Percentiles rank a stretch among this genome's conserved stretches.
Conservation (phyloP, 1,140 invertebrate species). For the Tetraneura akinire region DNA sequence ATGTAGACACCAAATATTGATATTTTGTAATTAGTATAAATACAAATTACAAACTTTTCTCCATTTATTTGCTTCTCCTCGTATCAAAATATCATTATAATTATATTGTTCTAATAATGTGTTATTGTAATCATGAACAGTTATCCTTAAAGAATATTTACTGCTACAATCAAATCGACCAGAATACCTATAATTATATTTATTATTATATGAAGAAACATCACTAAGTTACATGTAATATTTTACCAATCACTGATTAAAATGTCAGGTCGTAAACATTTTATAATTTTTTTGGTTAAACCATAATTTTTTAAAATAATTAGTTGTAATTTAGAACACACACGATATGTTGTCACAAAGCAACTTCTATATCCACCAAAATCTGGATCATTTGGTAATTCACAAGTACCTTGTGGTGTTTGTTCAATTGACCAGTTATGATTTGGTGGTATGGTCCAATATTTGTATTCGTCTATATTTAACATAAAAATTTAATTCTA, state of each 20-base stretch:
- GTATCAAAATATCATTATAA: background rate
- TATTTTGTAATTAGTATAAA: background rate
- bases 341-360: constrained; percentile 51
- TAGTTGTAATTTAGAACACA: constrained; percentile 43
- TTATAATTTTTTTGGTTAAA: constrained; percentile 37
- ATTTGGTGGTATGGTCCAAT: background rate
- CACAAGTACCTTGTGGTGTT: constrained; percentile 27
- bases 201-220: constrained; percentile 12
- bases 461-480: background rate
- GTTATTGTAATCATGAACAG: constrained; percentile 35
- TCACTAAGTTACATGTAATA: background rate
- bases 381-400: constrained; percentile 48
- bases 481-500: background rate
- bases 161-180: constrained; percentile 53
- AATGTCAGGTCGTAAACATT: constrained; percentile 51
- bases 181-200: constrained; percentile 51
- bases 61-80: constrained; percentile 33
- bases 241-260: constrained; percentile 52
- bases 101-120: constrained; percentile 27
- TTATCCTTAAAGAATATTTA: constrained; percentile 41
- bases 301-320: constrained; percentile 42
- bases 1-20: no score
- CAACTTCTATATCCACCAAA: constrained; percentile 33
- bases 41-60: constrained; percentile 36
- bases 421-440: constrained; percentile 47